These are phyloP conservation scores for Philopotamus ludificatus DNA, from an alignment of 1,140 invertebrate genomes.

Conservation along the genomic window DNA sequence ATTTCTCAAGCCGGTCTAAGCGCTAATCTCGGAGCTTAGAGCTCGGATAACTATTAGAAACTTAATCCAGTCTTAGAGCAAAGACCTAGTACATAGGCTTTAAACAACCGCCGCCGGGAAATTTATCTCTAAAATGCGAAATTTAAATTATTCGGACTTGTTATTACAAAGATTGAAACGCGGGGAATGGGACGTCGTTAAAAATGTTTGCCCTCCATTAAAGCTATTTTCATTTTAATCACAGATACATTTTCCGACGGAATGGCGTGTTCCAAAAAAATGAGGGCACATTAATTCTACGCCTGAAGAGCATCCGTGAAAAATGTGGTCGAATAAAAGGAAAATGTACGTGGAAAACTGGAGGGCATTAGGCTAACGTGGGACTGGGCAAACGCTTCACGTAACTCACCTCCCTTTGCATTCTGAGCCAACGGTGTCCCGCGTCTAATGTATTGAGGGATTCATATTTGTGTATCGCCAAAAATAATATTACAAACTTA, in stretches of 20 bases:
- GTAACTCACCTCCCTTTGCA: not conserved
- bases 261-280: slow-evolving; percentile 11
- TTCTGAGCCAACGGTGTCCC: not conserved
- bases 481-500: too few species aligned
- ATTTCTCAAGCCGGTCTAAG: too few species aligned
- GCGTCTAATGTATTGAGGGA: too few species aligned
- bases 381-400: not conserved
- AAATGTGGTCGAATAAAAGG: slow-evolving; percentile 1
- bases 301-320: slow-evolving; percentile 1
- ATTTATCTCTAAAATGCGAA: too few species aligned
- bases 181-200: slow-evolving; percentile 11
- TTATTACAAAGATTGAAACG: too few species aligned
- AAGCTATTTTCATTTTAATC: slow-evolving; percentile 25
- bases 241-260: slow-evolving; percentile 15
- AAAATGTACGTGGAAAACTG: slow-evolving; percentile 13
- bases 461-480: too few species aligned
- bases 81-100: too few species aligned
- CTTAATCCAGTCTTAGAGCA: too few species aligned
- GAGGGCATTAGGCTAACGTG: not conserved
- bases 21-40: too few species aligned
- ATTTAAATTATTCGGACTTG: too few species aligned
- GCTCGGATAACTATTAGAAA: too few species aligned
- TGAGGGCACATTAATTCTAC: slow-evolving; percentile 3
- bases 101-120: too few species aligned
- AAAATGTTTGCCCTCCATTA: slow-evolving; percentile 21